phyloP scores from a whole-genome alignment of 2,888 invertebrate species.

The Drepana falcataria region DNA sequence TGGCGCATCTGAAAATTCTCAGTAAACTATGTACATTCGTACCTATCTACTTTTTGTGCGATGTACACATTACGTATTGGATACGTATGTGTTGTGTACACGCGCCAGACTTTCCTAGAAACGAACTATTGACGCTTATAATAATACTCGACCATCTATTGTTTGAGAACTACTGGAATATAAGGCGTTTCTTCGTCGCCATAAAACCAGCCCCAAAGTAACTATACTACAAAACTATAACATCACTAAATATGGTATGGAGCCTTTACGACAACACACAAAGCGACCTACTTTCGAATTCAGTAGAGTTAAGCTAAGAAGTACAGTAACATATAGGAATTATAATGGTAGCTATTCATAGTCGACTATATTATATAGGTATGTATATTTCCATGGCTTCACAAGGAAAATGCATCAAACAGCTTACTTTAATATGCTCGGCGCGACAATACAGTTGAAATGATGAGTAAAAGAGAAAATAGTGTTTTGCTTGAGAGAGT shows the following conservation, averaged over 20 bases:
- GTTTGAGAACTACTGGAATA: neutral
- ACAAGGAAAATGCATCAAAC: too few relatives aligned
- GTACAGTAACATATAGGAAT: too few relatives aligned
- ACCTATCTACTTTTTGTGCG: neutral
- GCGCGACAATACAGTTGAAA: slow-evolving; percentile 15
- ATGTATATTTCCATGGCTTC: too few relatives aligned
- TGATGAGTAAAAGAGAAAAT: slow-evolving; percentile 31
- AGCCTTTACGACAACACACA: too few relatives aligned
- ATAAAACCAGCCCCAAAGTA: too few relatives aligned
- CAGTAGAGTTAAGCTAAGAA: neutral
- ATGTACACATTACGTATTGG: slow-evolving; percentile 1
- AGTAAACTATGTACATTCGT: neutral
- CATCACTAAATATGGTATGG: too few relatives aligned
- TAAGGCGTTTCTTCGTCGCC: too few relatives aligned
- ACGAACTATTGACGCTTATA: neutral
- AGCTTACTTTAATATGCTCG: slow-evolving; percentile 10
- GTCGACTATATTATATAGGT: too few relatives aligned
- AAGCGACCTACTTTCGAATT: too few relatives aligned
- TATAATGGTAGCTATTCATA: too few relatives aligned
- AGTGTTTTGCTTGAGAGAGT: slow-evolving; percentile 26
- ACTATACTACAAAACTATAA: too few relatives aligned
- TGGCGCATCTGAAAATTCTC: slow-evolving; percentile 3
- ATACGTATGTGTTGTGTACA: neutral
- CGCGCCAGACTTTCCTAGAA: slow-evolving; percentile 1
- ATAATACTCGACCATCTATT: neutral